A percentile compares a stretch with the other conserved stretches of the same genome.
These are phyloP conservation scores for Colistium nudipinnis DNA, from an alignment of 2,113 vertebrate species.

Conservation along the genomic window DNA sequence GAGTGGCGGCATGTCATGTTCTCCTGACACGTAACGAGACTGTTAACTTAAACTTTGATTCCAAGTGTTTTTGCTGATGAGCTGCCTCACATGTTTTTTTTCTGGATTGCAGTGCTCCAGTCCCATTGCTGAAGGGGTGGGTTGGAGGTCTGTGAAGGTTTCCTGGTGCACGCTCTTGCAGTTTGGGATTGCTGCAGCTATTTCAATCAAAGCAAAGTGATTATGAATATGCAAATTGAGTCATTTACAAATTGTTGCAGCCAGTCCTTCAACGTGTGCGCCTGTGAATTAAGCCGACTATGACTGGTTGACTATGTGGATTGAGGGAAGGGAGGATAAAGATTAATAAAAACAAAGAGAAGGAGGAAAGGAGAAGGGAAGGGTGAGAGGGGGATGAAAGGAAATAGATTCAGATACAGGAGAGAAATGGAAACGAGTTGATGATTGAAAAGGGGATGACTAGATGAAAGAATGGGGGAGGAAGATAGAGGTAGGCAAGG, in stretches of 20 bases:
- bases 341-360: not conserved
- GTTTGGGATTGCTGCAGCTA: slow-evolving; percentile 27
- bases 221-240: slow-evolving; percentile 63
- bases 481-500: not conserved
- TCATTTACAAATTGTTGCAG: slow-evolving; percentile 59
- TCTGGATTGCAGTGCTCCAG: not conserved
- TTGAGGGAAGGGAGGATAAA: not conserved
- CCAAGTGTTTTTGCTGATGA: slow-evolving; percentile 47
- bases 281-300: slow-evolving; percentile 13
- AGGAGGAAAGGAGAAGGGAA: not conserved
- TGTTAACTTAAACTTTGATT: slow-evolving; percentile 48
- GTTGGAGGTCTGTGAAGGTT: slow-evolving; percentile 23
- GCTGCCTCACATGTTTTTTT: not conserved
- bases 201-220: slow-evolving; percentile 62
- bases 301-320: too few relatives aligned
- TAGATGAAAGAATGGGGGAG: not conserved
- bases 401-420: too few relatives aligned
- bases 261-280: slow-evolving; percentile 20
- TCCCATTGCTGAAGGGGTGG: not conserved
- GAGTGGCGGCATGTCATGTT: too few relatives aligned
- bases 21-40: slow-evolving; percentile 29
- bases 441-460: not conserved
- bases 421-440: too few relatives aligned
- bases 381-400: not conserved
- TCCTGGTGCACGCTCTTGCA: not conserved